Evolutionary conservation across 2,113 vertebrate genomes (phyloP), one percentile per base, ranked within the genome.

Genomic region (Rhizomys pruinosus): DNA sequence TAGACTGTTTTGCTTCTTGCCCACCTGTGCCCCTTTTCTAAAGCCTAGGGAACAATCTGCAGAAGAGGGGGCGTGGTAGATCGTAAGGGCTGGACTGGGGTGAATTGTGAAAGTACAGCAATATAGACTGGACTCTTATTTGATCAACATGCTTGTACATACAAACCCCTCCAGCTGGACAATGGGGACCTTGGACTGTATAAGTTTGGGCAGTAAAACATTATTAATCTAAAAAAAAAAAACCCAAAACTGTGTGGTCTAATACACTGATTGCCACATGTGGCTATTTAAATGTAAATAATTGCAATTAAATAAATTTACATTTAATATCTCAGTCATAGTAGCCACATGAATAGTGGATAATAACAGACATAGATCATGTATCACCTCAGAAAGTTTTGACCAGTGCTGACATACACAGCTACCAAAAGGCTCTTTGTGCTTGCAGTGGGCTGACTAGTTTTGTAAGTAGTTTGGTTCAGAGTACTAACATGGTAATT

Each of bases 221-320:
- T n/a, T n/a, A n/a, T n/a, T n/a, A n/a, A n/a, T n/a, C n/a, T n/a
- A n/a, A n/a, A n/a, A n/a, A n/a, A n/a, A n/a, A n/a, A n/a, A n/a
- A n/a, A n/a, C n/a, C n/a, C n/a, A 92, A 47, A 76, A 82, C 17
- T 81, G 20, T 82, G 34, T 7, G 84, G 4, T 61, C 17, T 39
- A 85, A 63, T 79, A 76, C 20, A 42, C 15, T 37, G 76, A 57
- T 20, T 20, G 57, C 29, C 59, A 59, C n/a, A 86, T 81, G 37
- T 66, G 57, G 37, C n/a, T 93, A 76, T 59, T 93, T 72, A 86
- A 37, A 57, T 27, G 61, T 94, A 85, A n/a, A 44, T 90, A 78
- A 72, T 39, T 92, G 25, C 44, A 81, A 59, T 76, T 69, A 92
- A 91, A 59, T 81, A 32, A 82, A 91, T 87, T 84, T 29, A 66